phyloP scores from a whole-genome alignment of 64 coral and sea anemone species.

The Montipora capricornis region DNA sequence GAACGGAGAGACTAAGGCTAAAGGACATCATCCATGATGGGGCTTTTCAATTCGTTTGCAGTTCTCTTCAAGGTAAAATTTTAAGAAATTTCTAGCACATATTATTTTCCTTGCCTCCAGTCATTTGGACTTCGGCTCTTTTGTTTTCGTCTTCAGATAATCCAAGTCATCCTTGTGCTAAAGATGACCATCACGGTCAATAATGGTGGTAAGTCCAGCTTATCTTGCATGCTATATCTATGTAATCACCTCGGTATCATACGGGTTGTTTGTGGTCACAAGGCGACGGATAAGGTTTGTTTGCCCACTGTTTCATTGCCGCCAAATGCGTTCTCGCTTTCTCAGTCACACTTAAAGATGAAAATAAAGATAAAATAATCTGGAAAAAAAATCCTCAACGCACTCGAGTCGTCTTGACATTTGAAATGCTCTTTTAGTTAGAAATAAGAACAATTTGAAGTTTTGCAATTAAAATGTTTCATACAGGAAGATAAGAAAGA shows the following conservation, averaged over 20 bases:
- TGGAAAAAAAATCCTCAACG: no score
- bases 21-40: neutral
- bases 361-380: no score
- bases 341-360: no score
- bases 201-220: constrained; percentile 21
- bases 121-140: neutral
- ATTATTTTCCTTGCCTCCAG: neutral
- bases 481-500: neutral
- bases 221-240: neutral
- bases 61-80: neutral
- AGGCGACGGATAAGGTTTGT: neutral
- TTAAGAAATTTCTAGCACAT: neutral
- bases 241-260: neutral
- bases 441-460: no score
- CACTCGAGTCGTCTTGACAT: neutral
- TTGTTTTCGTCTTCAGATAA: neutral
- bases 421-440: neutral
- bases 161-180: constrained; percentile 29
- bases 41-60: neutral
- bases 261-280: constrained; percentile 3
- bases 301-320: neutral
- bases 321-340: no score
- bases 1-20: neutral
- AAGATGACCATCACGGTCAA: constrained; percentile 31
- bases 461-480: neutral